Evolutionary conservation across 2,113 vertebrate species (phyloP), one percentile per base, ranked within the genome.

Genomic region (Uria lomvia): DNA sequence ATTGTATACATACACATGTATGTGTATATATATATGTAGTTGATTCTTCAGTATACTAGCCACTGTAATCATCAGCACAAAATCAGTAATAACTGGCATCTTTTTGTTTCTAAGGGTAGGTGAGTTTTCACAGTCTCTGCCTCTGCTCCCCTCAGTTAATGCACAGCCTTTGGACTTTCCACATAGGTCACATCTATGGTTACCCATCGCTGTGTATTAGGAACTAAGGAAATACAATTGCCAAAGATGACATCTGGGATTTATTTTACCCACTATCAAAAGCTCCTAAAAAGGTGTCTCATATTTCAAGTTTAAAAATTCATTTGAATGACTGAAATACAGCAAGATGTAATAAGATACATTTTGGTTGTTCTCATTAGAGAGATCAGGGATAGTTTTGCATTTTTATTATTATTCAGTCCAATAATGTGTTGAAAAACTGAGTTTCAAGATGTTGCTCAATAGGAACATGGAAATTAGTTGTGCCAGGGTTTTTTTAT

Each of bases 311-410:
- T 32, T 65, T 38, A 23, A 94, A 93, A 90, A 68, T 59, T 38
- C 43, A 90, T 11, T 49, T 42, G 34, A 78, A 32, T 38, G 24
- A 52, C 18, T 50, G 74, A 93, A 86, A 65, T 16, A 23, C 7
- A 59, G 26, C 0, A 1, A 66, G 23, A 58, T n/a, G 9, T 3
- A 71, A 32, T 4, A 29, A 49, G 52, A 29, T 1, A 43, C 4
- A 10, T 38, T 63, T 38, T 21, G 43, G 23, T 24, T 67, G 32
- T 24, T 72, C 36, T 42, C 10, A 21, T 55, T 36, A 53, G 8
- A 74, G 68, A 84, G 11, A 65, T 45, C 7, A 32, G 20, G 15
- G 21, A 43, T 20, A 47, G 12, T 67, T 75, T 13, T 34, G 8
- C 9, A 40, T 40, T 73, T 94, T 77, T 40, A 4, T 26, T 89